Conservation (phyloP, 2,113 vertebrate species). For the Hirundichthys speculiger region DNA sequence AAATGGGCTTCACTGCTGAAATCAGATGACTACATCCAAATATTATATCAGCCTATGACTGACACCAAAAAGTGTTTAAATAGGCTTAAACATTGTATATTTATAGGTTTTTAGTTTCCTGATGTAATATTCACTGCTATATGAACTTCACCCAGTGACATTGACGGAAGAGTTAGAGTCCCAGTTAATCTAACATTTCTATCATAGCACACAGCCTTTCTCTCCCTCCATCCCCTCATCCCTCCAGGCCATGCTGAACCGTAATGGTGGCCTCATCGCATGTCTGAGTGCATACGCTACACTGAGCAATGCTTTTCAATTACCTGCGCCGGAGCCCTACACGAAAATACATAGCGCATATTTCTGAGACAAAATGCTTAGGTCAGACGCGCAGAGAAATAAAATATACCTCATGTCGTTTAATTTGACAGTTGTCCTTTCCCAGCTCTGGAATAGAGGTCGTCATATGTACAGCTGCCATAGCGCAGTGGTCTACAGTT, state of each 20-base stretch:
- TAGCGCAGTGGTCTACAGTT: slow-evolving; percentile 3
- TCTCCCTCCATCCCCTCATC: slow-evolving; percentile 54
- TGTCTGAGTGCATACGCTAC: slow-evolving; percentile 79
- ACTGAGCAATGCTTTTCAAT: slow-evolving; percentile 84
- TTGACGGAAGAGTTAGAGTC: slow-evolving; percentile 60
- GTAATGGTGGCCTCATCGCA: slow-evolving; percentile 77
- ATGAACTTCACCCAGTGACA: slow-evolving; percentile 60
- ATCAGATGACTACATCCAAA: not conserved
- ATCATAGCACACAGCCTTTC: slow-evolving; percentile 54
- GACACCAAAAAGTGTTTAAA: not conserved
- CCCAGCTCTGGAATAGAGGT: slow-evolving; percentile 69
- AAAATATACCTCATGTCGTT: slow-evolving; percentile 81
- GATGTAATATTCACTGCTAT: slow-evolving; percentile 29
- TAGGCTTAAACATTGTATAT: not conserved
- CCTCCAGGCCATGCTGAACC: slow-evolving; percentile 73
- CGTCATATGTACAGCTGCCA: slow-evolving; percentile 44
- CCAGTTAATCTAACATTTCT: slow-evolving; percentile 74
- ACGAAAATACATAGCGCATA: slow-evolving; percentile 71
- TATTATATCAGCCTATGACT: not conserved
- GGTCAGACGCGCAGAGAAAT: slow-evolving; percentile 74
- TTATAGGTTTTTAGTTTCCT: slow-evolving; percentile 17
- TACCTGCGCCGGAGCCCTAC: slow-evolving; percentile 65
- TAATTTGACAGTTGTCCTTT: slow-evolving; percentile 81
- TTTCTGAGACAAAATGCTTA: slow-evolving; percentile 76
- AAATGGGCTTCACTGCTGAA: no score